These are phyloP conservation scores for Serilophus lunatus DNA, from an alignment of 2,113 vertebrate genomes.

Conservation along the genomic window DNA sequence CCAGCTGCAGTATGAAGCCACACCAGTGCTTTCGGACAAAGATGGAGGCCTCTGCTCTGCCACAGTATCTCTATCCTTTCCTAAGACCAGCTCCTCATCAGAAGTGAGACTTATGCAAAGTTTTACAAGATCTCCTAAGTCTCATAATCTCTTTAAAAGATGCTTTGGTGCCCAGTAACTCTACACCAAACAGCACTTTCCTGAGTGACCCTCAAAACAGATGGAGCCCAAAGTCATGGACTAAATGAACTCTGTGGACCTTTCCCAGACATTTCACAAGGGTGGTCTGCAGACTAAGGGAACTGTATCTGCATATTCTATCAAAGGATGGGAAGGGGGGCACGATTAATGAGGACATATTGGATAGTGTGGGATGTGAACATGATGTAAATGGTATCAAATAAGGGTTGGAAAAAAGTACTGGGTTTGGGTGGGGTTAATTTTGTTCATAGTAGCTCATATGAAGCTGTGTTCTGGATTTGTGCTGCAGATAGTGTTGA, in stretches of 20 bases:
- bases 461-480: neutral
- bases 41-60: neutral
- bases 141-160: neutral
- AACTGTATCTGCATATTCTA: neutral
- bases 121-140: neutral
- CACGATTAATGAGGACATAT: neutral
- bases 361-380: neutral
- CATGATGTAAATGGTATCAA: neutral
- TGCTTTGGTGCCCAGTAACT: neutral
- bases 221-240: neutral
- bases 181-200: neutral
- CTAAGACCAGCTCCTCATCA: neutral
- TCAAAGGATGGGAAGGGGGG: neutral
- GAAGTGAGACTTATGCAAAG: neutral
- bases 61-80: neutral
- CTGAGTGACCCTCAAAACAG: neutral
- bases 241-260: neutral
- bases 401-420: neutral
- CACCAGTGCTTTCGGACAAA: neutral
- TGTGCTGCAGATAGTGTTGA: neutral
- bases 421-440: neutral
- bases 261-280: neutral
- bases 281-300: neutral
- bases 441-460: neutral
- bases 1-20: neutral